Base-by-base conservation (phyloP, 1,140 invertebrate genomes). In the Ephestia elutella region DNA sequence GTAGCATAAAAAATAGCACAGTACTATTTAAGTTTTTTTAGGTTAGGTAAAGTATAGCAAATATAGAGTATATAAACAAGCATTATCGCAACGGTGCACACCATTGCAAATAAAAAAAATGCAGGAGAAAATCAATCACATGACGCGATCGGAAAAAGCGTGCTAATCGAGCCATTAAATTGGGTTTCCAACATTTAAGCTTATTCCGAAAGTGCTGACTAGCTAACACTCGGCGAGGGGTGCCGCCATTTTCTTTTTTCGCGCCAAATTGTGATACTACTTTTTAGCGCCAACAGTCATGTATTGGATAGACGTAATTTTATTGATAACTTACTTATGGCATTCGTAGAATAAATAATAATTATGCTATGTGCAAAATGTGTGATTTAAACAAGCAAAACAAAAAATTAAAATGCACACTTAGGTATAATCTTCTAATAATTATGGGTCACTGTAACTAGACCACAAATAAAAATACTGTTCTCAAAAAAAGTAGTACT, bases 91-190 rank as follows among this genome's bases (percentile, higher is more conserved):
- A 32, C 30, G 9, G 3, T 32, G 30, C 11, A 8, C 8, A 32
- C 30, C 11, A 15, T 44, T 44, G 38, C 1, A 44, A 44, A n/a
- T 44, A 44, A 44, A 44, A 44, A 44, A 44, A 44, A 44, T 18
- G 4, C 56, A 48, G 19, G 19, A 25, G 20, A 44, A 44, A 73
- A 78, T 73, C 74, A 71, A 79, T 75, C 71, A 63, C 55, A 57
- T 65, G 59, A 66, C 63, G 57, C 59, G 49, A 56, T 65, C 50
- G 66, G 62, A 67, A 65, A 62, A 35, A 64, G 61, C 68, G 76
- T 75, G 77, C 73, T 82, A 80, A 83, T 81, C 80, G 77, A 75
- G 56, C 75, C 80, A 73, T 81, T 74, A 83, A 83, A 83, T 83
- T 81, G 78, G 75, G 79, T 84, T 84, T 75, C 80, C 71, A 73